Conservation (phyloP, 2,113 vertebrate species). For the Ursus arctos region DNA sequence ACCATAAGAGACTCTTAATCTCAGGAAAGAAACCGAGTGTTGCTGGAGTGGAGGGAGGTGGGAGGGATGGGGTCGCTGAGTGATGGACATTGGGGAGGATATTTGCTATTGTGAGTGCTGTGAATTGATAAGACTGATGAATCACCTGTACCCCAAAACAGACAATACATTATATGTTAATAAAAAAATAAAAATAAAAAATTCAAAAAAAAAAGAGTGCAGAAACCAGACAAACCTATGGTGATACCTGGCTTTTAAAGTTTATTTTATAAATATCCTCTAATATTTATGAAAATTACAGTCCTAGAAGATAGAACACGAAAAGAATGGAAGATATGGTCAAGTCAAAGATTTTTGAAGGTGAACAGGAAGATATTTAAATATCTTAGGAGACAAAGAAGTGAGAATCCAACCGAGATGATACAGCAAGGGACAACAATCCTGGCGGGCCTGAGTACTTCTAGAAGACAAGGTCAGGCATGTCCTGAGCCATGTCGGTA, state of each 20-base stretch:
- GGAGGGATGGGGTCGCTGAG: too few relatives aligned
- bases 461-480: not conserved
- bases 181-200: too few relatives aligned
- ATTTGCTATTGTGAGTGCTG: too few relatives aligned
- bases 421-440: not conserved
- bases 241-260: not conserved
- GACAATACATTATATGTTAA: too few relatives aligned
- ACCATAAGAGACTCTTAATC: too few relatives aligned
- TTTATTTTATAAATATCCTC: not conserved
- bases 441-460: not conserved
- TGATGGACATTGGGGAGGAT: too few relatives aligned
- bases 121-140: too few relatives aligned
- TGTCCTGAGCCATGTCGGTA: not conserved
- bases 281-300: not conserved
- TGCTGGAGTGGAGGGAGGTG: too few relatives aligned
- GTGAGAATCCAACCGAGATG: not conserved
- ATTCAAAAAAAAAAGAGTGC: not conserved
- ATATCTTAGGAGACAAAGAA: not conserved
- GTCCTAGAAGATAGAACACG: not conserved
- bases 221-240: not conserved
- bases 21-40: too few relatives aligned
- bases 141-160: too few relatives aligned
- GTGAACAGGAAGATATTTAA: not conserved
- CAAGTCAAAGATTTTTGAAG: not conserved
- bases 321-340: not conserved